Evolutionary conservation across 2,113 vertebrate genomes (phyloP), one percentile per base, ranked within the genome.

Genomic region (Campylomormyrus tamandua): DNA sequence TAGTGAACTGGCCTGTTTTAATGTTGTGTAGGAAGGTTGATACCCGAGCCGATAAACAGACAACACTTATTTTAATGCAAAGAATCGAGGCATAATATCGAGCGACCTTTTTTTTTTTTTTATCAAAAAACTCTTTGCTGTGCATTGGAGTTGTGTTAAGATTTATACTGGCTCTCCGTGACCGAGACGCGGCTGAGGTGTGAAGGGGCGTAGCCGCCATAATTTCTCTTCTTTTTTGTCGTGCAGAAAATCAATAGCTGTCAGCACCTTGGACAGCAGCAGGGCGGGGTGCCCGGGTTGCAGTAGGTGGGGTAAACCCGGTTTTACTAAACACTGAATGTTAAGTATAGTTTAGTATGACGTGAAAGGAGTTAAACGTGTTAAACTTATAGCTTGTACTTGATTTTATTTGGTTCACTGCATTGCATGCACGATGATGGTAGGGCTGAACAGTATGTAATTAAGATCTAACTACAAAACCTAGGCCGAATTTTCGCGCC

Each of bases 181-280:
- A 42, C 77, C 77, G 35, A 83, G 13, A 83, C 21, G 8, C 21
- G 5, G 45, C 19, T 24, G 45, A 84, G 83, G 83, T n/a, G 87
- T 62, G 39, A 87, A 58, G 39, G 53, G 87, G 52, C 56, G 53
- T 66, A 21, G n/a, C 35, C 56, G 17, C 3, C 21, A 31, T 50
- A 24, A 50, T 88, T 46, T 13, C 19, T 87, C 24, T n/a, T 27
- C 10, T n/a, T 27, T 52, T 87, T 11, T 87, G 85, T 15, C 27
- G 46, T 17, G 24, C 19, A 45, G 21, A 80, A 88, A 53, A 62
- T 62, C 56, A 62, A 62, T 88, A 58, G 85, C 21, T 62, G 56
- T 88, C 87, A 88, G 87, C 17, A 88, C 87, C 87, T 88, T 88
- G 87, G 87, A 88, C 87, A 88, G 87, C 87, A 88, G 42, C 87